Percentiles rank a stretch among this genome's conserved stretches.
These are phyloP conservation scores for Drosophila pruinosa DNA, from an alignment of 1,140 invertebrate species.

Conservation along the genomic window DNA sequence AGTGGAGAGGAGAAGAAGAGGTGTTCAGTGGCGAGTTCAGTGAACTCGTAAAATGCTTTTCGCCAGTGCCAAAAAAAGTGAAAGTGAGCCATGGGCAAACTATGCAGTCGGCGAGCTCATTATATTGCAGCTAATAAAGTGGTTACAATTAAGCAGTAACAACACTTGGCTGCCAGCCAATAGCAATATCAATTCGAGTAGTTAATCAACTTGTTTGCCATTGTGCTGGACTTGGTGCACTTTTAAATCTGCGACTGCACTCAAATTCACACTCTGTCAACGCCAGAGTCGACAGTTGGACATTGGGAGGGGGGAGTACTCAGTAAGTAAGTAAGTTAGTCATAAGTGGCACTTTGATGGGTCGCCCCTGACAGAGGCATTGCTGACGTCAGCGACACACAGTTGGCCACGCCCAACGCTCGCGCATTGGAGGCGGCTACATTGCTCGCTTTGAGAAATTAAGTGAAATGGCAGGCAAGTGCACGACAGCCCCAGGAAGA, in stretches of 20 bases:
- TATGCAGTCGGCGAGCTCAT: conserved; percentile 58
- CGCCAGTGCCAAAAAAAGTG: conserved; percentile 45
- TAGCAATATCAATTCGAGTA: not conserved
- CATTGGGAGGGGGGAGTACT: not conserved
- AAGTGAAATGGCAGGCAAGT: conserved; percentile 48
- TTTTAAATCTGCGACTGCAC: conserved; percentile 45
- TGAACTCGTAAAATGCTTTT: conserved; percentile 64
- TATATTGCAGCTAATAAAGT: conserved; percentile 72
- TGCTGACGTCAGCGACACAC: conserved; percentile 56
- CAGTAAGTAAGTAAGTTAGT: conserved; percentile 16
- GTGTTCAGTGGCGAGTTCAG: conserved; percentile 37
- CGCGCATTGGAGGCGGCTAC: not conserved
- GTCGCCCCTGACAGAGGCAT: conserved; percentile 40
- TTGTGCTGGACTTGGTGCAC: conserved; percentile 32
- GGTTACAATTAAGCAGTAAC: not conserved
- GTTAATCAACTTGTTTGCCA: not conserved
- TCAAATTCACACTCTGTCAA: conserved; percentile 44
- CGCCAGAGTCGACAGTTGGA: conserved; percentile 17
- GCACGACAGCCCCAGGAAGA: conserved; percentile 25
- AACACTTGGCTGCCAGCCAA: conserved; percentile 19
- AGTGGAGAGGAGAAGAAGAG: no score
- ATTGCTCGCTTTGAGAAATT: conserved; percentile 54
- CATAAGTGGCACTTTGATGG: conserved; percentile 24
- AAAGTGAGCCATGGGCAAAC: conserved; percentile 54
- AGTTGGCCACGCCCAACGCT: conserved; percentile 44